phyloP scores from a whole-genome alignment of 2,113 vertebrate species.

The Cichladusa arquata region DNA sequence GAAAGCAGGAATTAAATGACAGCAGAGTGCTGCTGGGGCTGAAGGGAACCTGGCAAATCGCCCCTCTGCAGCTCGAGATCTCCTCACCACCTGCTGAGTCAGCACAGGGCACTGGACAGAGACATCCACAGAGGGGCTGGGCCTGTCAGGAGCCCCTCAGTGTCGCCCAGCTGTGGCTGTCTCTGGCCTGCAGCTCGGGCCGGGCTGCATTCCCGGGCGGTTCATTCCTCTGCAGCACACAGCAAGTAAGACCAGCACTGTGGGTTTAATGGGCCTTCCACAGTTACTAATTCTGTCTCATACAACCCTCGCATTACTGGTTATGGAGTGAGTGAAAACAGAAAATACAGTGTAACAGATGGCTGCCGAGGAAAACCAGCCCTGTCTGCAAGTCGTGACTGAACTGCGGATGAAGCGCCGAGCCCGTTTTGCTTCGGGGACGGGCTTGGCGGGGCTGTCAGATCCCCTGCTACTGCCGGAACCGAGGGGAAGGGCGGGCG shows the following conservation, averaged over 20 bases:
- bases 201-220: rapidly evolving
- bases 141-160: rapidly evolving
- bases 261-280: neutral
- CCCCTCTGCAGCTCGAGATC: neutral
- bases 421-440: too few relatives aligned
- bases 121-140: rapidly evolving
- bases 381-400: neutral
- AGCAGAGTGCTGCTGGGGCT: rapidly evolving
- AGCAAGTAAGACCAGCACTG: rapidly evolving
- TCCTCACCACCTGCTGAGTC: rapidly evolving
- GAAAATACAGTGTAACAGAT: rapidly evolving
- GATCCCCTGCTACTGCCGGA: too few relatives aligned
- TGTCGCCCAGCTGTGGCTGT: rapidly evolving
- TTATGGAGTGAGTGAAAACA: rapidly evolving
- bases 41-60: rapidly evolving
- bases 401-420: neutral
- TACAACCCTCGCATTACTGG: rapidly evolving
- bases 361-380: neutral
- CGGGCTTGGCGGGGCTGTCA: neutral
- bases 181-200: neutral
- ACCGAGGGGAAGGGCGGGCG: neutral
- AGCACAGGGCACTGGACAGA: rapidly evolving
- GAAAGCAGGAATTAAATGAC: rapidly evolving
- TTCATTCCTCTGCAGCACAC: rapidly evolving
- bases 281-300: neutral